Percentiles rank a stretch among this genome's conserved stretches.
These are phyloP conservation scores for Scaptomyza hsui DNA, from an alignment of 1,140 invertebrate species.

Conservation along the genomic window DNA sequence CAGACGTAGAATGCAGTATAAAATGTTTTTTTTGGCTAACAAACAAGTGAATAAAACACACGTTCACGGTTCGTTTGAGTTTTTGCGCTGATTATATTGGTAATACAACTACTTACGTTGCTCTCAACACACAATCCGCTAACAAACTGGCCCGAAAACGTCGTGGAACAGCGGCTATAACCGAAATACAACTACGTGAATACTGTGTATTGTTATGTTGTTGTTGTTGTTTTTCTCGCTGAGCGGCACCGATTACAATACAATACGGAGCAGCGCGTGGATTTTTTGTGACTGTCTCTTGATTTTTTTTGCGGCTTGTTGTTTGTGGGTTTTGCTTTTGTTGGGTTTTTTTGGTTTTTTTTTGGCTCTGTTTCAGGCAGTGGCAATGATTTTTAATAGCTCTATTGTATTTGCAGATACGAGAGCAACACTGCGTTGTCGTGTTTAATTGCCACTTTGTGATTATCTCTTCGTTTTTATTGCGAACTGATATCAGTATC, in stretches of 20 bases:
- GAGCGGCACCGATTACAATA: slow-evolving; percentile 63
- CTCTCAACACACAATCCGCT: slow-evolving; percentile 65
- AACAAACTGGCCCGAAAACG: slow-evolving; percentile 64
- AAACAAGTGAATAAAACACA: background rate
- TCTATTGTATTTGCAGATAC: slow-evolving; percentile 39
- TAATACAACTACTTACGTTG: slow-evolving; percentile 55
- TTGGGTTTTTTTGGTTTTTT: slow-evolving; percentile 9
- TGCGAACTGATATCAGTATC: slow-evolving; percentile 4
- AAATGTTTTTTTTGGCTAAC: background rate
- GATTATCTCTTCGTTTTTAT: slow-evolving; percentile 23
- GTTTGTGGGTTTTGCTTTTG: background rate
- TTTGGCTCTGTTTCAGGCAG: slow-evolving; percentile 7
- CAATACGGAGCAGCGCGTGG: slow-evolving; percentile 31
- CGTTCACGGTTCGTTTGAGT: background rate
- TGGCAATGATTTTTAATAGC: slow-evolving; percentile 42
- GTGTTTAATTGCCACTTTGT: slow-evolving; percentile 33
- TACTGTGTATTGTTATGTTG: background rate
- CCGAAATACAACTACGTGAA: slow-evolving; percentile 45
- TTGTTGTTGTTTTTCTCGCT: slow-evolving; percentile 21
- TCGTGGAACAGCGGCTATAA: slow-evolving; percentile 59
- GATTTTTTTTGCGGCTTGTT: slow-evolving; percentile 12
- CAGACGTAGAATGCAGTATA: slow-evolving; percentile 8
- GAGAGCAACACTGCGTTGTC: background rate
- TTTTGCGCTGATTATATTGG: background rate
- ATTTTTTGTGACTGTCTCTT: slow-evolving; percentile 12